A percentile compares a stretch with the other conserved stretches of the same genome.
Evolutionary conservation across 2,888 invertebrate species (phyloP).

Genomic region (Melikaiella ostensackeni): DNA sequence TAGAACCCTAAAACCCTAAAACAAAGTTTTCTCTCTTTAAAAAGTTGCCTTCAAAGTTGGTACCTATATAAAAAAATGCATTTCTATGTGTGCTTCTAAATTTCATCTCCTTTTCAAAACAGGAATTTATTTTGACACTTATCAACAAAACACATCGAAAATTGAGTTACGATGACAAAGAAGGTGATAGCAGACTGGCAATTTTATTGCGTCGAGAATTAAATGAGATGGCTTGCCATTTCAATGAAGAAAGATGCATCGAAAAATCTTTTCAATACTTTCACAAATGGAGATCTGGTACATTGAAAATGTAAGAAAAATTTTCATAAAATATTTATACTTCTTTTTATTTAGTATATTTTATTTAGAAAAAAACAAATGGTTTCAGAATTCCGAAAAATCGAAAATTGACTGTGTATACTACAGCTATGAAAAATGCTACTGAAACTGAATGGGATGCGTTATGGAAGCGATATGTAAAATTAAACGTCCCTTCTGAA

Average conservation of each 20-base stretch:
- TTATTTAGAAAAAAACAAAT: neutral
- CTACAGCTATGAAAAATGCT: conserved; percentile 24
- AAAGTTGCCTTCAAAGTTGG: neutral
- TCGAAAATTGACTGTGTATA: conserved; percentile 3
- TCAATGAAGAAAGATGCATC: conserved; percentile 80
- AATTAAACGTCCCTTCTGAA: neutral
- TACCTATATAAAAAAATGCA: no score
- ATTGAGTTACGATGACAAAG: conserved; percentile 78
- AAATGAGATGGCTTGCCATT: conserved; percentile 80
- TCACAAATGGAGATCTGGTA: conserved; percentile 22
- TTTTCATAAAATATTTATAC: no score
- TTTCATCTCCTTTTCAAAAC: neutral
- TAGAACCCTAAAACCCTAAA: no score
- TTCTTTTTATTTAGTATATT: no score
- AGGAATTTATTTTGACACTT: conserved; percentile 49
- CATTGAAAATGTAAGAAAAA: neutral
- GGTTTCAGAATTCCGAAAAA: conserved; percentile 15
- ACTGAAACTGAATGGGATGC: conserved; percentile 8
- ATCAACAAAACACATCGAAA: conserved; percentile 70
- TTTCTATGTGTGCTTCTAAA: no score
- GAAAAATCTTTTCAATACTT: conserved; percentile 60
- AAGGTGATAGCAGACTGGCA: conserved; percentile 78
- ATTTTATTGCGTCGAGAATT: conserved; percentile 80
- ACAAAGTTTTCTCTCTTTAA: no score
- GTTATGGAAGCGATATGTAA: conserved; percentile 7